A percentile compares a stretch with the other conserved stretches of the same genome.
Conservation (phyloP, 2,888 invertebrate species). For the Amblyteles armatorius region DNA sequence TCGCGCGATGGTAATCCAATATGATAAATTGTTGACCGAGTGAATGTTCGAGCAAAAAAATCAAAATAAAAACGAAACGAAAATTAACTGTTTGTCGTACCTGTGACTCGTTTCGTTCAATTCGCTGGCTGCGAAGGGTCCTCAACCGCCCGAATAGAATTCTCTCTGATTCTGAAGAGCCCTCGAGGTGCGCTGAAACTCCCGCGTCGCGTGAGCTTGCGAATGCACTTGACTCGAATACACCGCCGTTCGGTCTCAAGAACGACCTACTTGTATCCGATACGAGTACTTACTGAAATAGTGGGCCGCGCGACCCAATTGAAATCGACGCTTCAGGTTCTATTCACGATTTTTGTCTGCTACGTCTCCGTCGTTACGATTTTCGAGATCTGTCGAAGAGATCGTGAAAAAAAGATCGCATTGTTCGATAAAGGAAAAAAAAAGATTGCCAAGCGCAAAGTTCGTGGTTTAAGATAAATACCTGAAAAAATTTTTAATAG, state of each 20-base stretch:
- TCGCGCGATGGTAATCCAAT: neutral
- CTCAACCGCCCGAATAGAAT: neutral
- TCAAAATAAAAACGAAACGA: neutral
- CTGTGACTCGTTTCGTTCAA: neutral
- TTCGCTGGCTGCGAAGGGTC: neutral
- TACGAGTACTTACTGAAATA: slow-evolving; percentile 69
- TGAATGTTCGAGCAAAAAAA: neutral
- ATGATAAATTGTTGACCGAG: neutral
- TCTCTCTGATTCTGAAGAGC: neutral
- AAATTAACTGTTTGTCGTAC: neutral
- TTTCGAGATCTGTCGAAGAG: neutral
- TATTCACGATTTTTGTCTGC: slow-evolving; percentile 56
- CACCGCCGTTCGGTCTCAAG: neutral
- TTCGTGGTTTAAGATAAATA: neutral
- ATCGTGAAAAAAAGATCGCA: slow-evolving; percentile 1
- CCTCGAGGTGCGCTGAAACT: neutral
- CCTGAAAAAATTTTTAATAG: neutral
- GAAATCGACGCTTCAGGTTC: slow-evolving; percentile 69
- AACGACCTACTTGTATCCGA: neutral
- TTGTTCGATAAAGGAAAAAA: neutral
- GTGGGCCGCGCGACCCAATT: slow-evolving; percentile 77
- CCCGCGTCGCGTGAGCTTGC: neutral
- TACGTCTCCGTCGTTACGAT: neutral
- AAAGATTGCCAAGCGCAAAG: neutral
- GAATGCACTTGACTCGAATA: slow-evolving; percentile 18